Percentiles rank a stretch among this genome's conserved stretches.
phyloP scores from a whole-genome alignment of 2,888 invertebrate species.

The Meloe dianella region DNA sequence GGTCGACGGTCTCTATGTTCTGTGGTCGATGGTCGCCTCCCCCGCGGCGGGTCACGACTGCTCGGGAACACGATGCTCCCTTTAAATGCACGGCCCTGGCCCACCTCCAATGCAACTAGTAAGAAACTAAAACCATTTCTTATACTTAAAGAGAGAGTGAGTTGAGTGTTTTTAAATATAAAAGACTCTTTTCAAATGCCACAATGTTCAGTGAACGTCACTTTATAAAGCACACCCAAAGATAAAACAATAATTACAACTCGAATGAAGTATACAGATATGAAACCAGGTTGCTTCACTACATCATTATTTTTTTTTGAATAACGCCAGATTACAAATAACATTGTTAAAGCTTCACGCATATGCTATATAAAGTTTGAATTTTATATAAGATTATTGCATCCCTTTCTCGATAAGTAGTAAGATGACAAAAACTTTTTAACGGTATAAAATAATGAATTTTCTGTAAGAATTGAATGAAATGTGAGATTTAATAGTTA shows the following conservation, averaged over 20 bases:
- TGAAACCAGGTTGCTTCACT: not conserved
- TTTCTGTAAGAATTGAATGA: too few species aligned
- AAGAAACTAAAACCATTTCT: constrained; percentile 10
- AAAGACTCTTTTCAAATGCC: constrained; percentile 44
- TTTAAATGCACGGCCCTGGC: constrained; percentile 51
- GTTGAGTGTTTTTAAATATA: constrained; percentile 5
- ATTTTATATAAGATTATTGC: too few species aligned
- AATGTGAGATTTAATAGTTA: constrained; percentile 59
- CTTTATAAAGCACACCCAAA: constrained; percentile 13
- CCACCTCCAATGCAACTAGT: constrained; percentile 29
- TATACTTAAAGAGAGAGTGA: constrained; percentile 9
- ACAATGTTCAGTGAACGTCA: constrained; percentile 31
- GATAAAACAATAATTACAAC: constrained; percentile 8
- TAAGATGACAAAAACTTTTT: too few species aligned
- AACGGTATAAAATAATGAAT: too few species aligned
- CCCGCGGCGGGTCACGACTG: constrained; percentile 59
- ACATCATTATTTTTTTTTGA: not conserved
- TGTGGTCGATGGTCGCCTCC: constrained; percentile 53
- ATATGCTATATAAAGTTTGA: too few species aligned
- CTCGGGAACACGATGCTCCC: constrained; percentile 58
- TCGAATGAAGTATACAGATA: not conserved
- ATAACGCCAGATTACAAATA: too few species aligned
- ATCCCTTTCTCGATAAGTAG: too few species aligned
- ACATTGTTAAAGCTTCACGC: too few species aligned
- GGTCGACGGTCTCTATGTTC: constrained; percentile 35